Conservation (phyloP, 2,888 invertebrate species). For the Troides helena region DNA sequence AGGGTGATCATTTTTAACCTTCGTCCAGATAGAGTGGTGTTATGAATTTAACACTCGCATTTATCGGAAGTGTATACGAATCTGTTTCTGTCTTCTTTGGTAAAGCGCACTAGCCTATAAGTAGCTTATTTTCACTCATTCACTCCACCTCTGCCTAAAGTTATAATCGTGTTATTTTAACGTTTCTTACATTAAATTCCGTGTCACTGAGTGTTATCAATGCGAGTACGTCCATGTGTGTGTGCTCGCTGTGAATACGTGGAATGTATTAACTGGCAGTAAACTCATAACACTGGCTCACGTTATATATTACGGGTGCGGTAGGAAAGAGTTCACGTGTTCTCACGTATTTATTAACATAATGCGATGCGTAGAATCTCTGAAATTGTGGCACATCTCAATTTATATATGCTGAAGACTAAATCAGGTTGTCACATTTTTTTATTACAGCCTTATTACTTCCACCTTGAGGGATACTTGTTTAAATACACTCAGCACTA, state of each 20-base stretch:
- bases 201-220: slow-evolving; percentile 9
- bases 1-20: slow-evolving; percentile 19
- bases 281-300: not conserved
- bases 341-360: slow-evolving; percentile 6
- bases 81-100: no score
- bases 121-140: not conserved
- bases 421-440: not conserved
- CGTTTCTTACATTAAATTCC: slow-evolving; percentile 20
- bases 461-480: no score
- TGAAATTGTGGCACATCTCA: slow-evolving; percentile 7
- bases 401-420: not conserved
- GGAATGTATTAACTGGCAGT: slow-evolving; percentile 15
- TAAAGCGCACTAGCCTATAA: not conserved
- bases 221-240: slow-evolving; percentile 1
- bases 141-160: not conserved
- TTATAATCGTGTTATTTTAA: no score
- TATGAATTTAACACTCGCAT: no score
- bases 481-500: no score
- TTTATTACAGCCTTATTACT: no score
- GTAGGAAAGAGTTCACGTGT: slow-evolving; percentile 4
- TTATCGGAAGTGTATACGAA: no score
- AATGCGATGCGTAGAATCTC: slow-evolving; percentile 9
- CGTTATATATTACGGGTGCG: no score
- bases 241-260: slow-evolving; percentile 16
- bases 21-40: not conserved